A percentile compares a stretch with the other conserved stretches of the same genome.
phyloP scores from a whole-genome alignment of 2,888 invertebrate genomes.

The Chymomyza procnemis region DNA sequence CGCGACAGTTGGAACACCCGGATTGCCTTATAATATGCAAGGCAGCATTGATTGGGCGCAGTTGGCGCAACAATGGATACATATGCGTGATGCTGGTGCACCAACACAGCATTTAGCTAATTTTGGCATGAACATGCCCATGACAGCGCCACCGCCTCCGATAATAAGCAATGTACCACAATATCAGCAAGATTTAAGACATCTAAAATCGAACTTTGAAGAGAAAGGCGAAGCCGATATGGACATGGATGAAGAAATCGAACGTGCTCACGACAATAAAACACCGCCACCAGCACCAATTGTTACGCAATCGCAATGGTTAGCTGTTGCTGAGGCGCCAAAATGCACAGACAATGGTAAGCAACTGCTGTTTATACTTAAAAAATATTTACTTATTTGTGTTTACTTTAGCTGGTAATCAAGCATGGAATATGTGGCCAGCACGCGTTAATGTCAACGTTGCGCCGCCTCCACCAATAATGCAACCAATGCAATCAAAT shows the following conservation, averaged over 20 bases:
- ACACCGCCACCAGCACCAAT: constrained; percentile 43
- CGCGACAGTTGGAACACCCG: constrained; percentile 21
- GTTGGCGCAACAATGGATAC: constrained; percentile 98
- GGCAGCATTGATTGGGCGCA: constrained; percentile 96
- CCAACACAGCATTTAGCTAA: constrained; percentile 31
- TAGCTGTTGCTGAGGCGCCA: not conserved
- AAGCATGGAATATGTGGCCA: constrained; percentile 44
- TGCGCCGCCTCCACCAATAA: constrained; percentile 42
- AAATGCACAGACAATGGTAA: not conserved
- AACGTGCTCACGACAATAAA: constrained; percentile 6
- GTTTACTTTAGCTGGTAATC: not conserved
- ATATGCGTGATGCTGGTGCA: constrained; percentile 85
- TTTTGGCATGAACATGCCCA: constrained; percentile 79
- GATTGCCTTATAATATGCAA: constrained; percentile 53
- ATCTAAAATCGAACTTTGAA: constrained; percentile 60
- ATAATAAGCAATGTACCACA: constrained; percentile 59
- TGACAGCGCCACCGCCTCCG: constrained; percentile 82
- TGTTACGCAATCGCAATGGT: constrained; percentile 60
- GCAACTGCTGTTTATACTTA: not conserved
- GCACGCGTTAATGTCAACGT: constrained; percentile 5
- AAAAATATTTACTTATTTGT: not conserved
- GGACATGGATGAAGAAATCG: constrained; percentile 87
- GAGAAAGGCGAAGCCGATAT: constrained; percentile 92
- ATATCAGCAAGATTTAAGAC: constrained; percentile 34
- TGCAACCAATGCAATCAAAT: constrained; percentile 21